A percentile compares a stretch with the other conserved stretches of the same genome.
Evolutionary conservation across 1,140 invertebrate genomes (phyloP).

Genomic region (Ips typographus): DNA sequence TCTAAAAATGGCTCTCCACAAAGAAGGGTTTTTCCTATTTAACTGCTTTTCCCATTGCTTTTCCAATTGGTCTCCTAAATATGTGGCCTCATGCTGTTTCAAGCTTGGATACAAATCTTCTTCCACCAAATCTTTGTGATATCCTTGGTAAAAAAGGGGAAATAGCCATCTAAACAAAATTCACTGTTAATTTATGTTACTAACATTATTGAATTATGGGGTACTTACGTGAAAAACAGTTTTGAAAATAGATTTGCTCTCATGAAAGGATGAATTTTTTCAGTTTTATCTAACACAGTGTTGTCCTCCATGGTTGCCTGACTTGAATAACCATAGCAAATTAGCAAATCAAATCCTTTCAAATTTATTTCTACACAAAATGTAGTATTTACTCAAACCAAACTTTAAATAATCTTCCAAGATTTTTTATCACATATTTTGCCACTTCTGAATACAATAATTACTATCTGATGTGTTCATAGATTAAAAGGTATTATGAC

Average conservation of each 20-base stretch:
- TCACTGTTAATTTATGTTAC: slow-evolving; percentile 7
- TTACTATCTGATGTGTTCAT: too few species aligned
- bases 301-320: too few species aligned
- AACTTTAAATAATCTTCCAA: too few species aligned
- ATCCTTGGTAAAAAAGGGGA: slow-evolving; percentile 39
- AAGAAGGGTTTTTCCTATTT: slow-evolving; percentile 42
- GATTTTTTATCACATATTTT: too few species aligned
- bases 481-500: too few species aligned
- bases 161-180: slow-evolving; percentile 42
- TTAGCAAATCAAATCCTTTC: too few species aligned
- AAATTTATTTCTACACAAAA: too few species aligned
- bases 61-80: slow-evolving; percentile 59
- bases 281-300: background rate
- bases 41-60: slow-evolving; percentile 57
- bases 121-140: slow-evolving; percentile 28
- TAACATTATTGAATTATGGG: slow-evolving; percentile 2
- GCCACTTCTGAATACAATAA: too few species aligned
- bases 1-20: slow-evolving; percentile 42
- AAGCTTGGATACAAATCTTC: slow-evolving; percentile 37
- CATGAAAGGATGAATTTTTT: slow-evolving; percentile 29
- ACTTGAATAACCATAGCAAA: too few species aligned
- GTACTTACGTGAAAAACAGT: slow-evolving; percentile 41
- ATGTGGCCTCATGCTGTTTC: slow-evolving; percentile 29
- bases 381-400: too few species aligned
- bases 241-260: slow-evolving; percentile 32